Conservation (phyloP, 2,797 vertebrate genomes). For the Lagocephalus sceleratus region DNA sequence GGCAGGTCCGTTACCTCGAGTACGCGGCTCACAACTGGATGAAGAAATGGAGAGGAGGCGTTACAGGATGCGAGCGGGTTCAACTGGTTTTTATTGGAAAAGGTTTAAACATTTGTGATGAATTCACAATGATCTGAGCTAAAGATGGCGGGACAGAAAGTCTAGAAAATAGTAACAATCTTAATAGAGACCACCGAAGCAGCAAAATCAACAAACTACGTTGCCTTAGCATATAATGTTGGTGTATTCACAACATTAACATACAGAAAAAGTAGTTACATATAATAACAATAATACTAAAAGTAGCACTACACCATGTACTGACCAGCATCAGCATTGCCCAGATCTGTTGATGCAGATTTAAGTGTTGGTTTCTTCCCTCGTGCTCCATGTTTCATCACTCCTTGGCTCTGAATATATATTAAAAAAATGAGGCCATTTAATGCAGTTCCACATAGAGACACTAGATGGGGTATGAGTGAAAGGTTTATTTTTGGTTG, state of each 20-base stretch:
- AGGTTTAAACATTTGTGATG: not conserved
- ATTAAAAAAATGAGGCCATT: not conserved
- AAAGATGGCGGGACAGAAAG: not conserved
- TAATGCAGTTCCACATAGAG: slow-evolving; percentile 7
- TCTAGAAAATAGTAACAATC: not conserved
- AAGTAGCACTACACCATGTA: slow-evolving; percentile 1
- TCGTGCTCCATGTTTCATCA: slow-evolving; percentile 89
- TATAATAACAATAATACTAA: too few species aligned
- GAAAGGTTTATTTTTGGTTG: not conserved
- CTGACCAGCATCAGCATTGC: slow-evolving; percentile 92
- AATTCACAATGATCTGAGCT: not conserved
- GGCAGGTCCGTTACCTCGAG: slow-evolving; percentile 97
- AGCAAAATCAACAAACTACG: too few species aligned
- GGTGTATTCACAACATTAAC: too few species aligned
- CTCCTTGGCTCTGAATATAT: slow-evolving; percentile 81
- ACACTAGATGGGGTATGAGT: slow-evolving; percentile 34
- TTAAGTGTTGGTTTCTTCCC: slow-evolving; percentile 94
- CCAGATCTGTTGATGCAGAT: slow-evolving; percentile 94
- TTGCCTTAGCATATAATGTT: too few species aligned
- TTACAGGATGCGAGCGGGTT: not conserved
- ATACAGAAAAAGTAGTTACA: too few species aligned
- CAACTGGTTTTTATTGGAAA: not conserved
- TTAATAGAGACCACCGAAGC: not conserved
- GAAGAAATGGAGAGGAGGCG: not conserved
- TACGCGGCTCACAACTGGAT: slow-evolving; percentile 89